Evolutionary conservation across 2,797 vertebrate genomes (phyloP), one percentile per base, ranked within the genome.

Genomic region (Phataginus tricuspis): DNA sequence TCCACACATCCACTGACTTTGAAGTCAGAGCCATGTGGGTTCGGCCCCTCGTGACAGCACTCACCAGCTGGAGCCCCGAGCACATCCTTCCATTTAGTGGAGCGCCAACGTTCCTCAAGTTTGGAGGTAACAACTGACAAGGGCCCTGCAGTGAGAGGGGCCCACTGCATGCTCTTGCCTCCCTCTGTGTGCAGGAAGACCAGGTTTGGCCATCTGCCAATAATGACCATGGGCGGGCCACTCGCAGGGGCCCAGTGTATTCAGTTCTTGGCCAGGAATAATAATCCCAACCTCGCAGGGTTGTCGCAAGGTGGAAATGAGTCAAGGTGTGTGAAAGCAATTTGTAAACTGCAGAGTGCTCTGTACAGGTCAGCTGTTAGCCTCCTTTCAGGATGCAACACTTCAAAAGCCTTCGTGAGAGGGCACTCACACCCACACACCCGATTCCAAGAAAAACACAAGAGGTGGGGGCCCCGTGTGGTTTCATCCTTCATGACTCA

Each of bases 401-500:
- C 86, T 78, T 69, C 75, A 71, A 57, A 95, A 42, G 66, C 57
- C 91, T 95, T 86, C 12, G 34, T 92, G 89, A 96, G 89, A 95
- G 77, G 27, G 39, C 5, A 19, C 94, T 71, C 77, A 63, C 96
- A 94, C 94, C 86, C 19, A 37, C 78, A 69, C 63, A 82, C 71
- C 88, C 2, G 0, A 87, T 96, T 95, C 82, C 83, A 96, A 96
- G 97, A 97, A 96, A 95, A 96, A 90, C 89, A 75, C 68, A 59
- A 96, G 66, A 79, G 94, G 61, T 84, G 59, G 95, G 75, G 71
- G 23, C 84, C 51, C 45, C 45, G 0, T 86, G 94, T 7, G 37
- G 96, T 97, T 95, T 95, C 49, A 27, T 75, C 77, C 31, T 77
- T 86, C 90, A n/a, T 97, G 96, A 97, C 96, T 97, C 96, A 95